Conservation (phyloP, 2,888 invertebrate species). For the Drosophila paucipuncta region DNA sequence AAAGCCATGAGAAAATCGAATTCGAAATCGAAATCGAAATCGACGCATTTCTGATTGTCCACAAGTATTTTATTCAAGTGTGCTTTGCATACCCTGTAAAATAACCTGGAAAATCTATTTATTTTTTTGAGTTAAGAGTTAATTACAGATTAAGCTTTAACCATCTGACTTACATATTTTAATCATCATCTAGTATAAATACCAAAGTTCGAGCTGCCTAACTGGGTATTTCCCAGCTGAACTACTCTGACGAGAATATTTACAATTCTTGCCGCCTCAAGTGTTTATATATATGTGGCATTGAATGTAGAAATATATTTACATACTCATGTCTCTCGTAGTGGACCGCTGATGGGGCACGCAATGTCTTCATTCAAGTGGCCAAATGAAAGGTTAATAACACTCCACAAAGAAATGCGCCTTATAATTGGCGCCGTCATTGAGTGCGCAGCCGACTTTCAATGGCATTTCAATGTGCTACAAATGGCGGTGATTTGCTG, state of each 20-base stretch:
- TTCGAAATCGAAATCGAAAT: neutral
- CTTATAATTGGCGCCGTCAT: conserved; percentile 56
- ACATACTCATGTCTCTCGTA: conserved; percentile 19
- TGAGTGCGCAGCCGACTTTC: conserved; percentile 25
- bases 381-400: conserved; percentile 78
- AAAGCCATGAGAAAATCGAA: conserved; percentile 27
- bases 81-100: conserved; percentile 10
- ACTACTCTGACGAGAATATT: no score
- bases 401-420: conserved; percentile 69
- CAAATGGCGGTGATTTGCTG: conserved; percentile 49
- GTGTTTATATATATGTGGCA: conserved; percentile 36
- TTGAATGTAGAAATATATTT: conserved; percentile 27
- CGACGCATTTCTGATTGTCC: conserved; percentile 1
- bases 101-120: no score
- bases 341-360: conserved; percentile 43
- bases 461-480: conserved; percentile 30
- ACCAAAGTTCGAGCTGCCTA: neutral
- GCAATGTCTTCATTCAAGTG: conserved; percentile 61
- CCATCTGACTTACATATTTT: neutral
- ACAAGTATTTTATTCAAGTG: conserved; percentile 39
- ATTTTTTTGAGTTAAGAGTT: no score
- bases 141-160: neutral
- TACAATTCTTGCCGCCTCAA: conserved; percentile 32
- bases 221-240: neutral
- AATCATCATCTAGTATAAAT: neutral